phyloP scores from a whole-genome alignment of 2,797 vertebrate genomes.

The Darevskia mixta region DNA sequence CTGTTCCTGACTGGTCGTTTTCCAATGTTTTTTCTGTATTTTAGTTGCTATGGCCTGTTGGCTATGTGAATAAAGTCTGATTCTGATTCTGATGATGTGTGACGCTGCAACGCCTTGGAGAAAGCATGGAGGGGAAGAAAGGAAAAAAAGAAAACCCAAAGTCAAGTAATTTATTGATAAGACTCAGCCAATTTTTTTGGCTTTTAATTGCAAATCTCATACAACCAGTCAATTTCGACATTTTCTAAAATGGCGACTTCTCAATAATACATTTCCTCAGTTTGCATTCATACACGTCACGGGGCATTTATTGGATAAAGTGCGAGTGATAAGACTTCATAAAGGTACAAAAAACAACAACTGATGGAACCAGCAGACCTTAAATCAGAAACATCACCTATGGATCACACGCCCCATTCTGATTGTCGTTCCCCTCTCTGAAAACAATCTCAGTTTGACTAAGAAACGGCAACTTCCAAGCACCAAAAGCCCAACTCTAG shows the following conservation, averaged over 20 bases:
- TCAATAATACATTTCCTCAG: conserved; percentile 21
- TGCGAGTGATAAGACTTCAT: conserved; percentile 31
- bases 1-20: too few species aligned
- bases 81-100: too few species aligned
- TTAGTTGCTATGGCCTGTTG: too few species aligned
- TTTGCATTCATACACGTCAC: background rate
- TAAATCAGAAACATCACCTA: conserved; percentile 14
- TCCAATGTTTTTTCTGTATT: too few species aligned
- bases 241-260: conserved; percentile 29
- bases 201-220: conserved; percentile 36
- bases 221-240: background rate
- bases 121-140: too few species aligned
- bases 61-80: too few species aligned
- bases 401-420: rapidly evolving
- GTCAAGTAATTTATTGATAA: conserved; percentile 65
- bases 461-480: background rate
- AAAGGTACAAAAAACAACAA: conserved; percentile 49
- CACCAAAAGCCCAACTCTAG: background rate
- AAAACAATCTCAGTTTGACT: conserved; percentile 10
- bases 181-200: conserved; percentile 50
- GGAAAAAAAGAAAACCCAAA: conserved; percentile 3
- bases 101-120: too few species aligned
- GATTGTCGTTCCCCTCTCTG: background rate
- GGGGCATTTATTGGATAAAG: conserved; percentile 17
- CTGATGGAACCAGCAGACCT: conserved; percentile 45